Conservation (phyloP, 2,113 vertebrate species). For the pig (Sus scrofa) region DNA sequence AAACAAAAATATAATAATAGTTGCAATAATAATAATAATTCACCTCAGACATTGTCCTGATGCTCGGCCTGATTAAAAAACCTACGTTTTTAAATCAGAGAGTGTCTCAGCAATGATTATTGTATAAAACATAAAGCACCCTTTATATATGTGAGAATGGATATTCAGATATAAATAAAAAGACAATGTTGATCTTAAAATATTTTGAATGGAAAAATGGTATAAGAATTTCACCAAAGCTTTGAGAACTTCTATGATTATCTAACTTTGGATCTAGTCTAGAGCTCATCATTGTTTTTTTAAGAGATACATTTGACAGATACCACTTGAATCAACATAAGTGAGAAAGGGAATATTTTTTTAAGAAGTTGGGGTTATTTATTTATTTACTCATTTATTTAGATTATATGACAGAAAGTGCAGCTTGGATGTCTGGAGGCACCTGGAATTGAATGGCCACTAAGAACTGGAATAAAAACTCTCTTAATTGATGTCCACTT, state of each 20-base stretch:
- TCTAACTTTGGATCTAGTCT: not conserved
- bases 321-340: not conserved
- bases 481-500: slow-evolving; percentile 59
- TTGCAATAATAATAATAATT: too few relatives aligned
- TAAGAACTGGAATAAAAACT: slow-evolving; percentile 41
- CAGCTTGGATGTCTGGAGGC: not conserved
- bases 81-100: not conserved
- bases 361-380: not conserved
- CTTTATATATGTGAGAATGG: not conserved
- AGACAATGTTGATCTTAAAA: not conserved
- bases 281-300: not conserved
- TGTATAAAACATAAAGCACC: not conserved
- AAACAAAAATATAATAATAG: too few relatives aligned
- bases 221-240: not conserved
- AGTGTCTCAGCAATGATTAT: not conserved
- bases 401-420: not conserved
- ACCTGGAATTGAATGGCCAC: slow-evolving; percentile 20
- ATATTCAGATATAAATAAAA: not conserved
- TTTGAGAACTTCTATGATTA: not conserved
- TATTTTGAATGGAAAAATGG: slow-evolving; percentile 2
- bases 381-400: slow-evolving; percentile 2
- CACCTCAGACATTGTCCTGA: too few relatives aligned
- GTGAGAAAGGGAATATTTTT: not conserved
- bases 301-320: not conserved
- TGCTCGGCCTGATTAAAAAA: not conserved